A percentile compares a stretch with the other conserved stretches of the same genome.
phyloP scores from a whole-genome alignment of 2,888 invertebrate genomes.

The Mayetiola destructor region DNA sequence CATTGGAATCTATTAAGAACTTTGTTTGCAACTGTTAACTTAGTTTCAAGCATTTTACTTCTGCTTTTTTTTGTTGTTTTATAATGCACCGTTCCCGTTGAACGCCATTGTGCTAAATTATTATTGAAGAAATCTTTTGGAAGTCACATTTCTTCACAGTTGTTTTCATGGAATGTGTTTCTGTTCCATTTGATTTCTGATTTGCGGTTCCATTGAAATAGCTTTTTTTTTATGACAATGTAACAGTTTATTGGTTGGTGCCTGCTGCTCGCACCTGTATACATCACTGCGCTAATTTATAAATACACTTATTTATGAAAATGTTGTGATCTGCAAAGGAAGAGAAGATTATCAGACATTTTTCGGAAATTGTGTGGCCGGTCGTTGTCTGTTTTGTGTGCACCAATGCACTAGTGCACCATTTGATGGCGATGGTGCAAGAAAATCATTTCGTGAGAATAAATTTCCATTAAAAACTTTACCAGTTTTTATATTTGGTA shows the following conservation, averaged over 20 bases:
- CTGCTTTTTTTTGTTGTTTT: background rate
- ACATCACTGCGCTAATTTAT: background rate
- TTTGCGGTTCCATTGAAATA: background rate
- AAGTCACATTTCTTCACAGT: too few species aligned
- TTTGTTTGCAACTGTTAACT: too few species aligned
- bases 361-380: background rate
- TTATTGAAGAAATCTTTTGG: too few species aligned
- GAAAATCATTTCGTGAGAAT: slow-evolving; percentile 1
- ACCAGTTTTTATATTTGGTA: background rate
- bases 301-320: background rate
- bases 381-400: too few species aligned
- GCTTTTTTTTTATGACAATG: background rate
- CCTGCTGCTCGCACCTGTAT: slow-evolving; percentile 9
- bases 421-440: background rate
- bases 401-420: too few species aligned
- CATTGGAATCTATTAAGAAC: slow-evolving; percentile 10
- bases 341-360: background rate
- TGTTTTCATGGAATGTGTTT: too few species aligned
- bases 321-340: background rate
- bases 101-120: too few species aligned
- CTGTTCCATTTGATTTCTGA: background rate
- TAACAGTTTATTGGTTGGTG: too few species aligned
- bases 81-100: too few species aligned
- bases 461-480: slow-evolving; percentile 12
- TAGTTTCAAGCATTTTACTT: too few species aligned